Base-by-base conservation (phyloP, 2,113 vertebrate genomes). In the Nematolebias whitei region DNA sequence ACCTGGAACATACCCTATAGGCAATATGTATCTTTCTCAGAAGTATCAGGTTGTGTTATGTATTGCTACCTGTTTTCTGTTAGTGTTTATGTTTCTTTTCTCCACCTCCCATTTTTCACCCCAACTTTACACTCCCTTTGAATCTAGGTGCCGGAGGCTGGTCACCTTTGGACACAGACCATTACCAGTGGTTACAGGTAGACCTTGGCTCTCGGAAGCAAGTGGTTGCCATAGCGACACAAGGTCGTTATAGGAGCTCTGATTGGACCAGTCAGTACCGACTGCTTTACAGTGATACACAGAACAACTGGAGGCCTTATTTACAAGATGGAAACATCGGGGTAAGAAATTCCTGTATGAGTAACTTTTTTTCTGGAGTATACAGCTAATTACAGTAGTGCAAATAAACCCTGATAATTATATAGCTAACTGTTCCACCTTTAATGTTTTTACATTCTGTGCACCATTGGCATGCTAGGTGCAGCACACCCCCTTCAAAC, bases 231-330 rank as follows among this genome's bases (percentile, higher is more conserved):
- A 63, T 99, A 55, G 95, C 93, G 0, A 99, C 97, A 2, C 98
- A 99, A 83, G 98, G 98, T 55, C 93, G 97, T 62, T 98, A 98
- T 53, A 94, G 96, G 79, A 98, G 94, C 61, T 94, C 95, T 0
- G 98, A 99, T 24, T 99, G 97, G 97, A 94, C 95, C 29, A 95
- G 92, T 2, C 95, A 94, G 6, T 99, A 98, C 64, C 92, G 92
- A 16, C 86, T 99, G 74, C 95, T 99, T 10, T 98, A 96, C 74
- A 98, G 97, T 0, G 96, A 99, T 65, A 95, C 95, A 0, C 94
- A 94, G n/a, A 96, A 90, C 44, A 99, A 99, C 71, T 99, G 97
- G 97, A 97, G 96, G 44, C 95, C 96, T 0, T 98, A 98, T 48
- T 93, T 96, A 47, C 96, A 98, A 51, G 96, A 99, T 55, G 96